Evolutionary conservation across 2,888 invertebrate species (phyloP).

Genomic region (Standfussiana lucernea): DNA sequence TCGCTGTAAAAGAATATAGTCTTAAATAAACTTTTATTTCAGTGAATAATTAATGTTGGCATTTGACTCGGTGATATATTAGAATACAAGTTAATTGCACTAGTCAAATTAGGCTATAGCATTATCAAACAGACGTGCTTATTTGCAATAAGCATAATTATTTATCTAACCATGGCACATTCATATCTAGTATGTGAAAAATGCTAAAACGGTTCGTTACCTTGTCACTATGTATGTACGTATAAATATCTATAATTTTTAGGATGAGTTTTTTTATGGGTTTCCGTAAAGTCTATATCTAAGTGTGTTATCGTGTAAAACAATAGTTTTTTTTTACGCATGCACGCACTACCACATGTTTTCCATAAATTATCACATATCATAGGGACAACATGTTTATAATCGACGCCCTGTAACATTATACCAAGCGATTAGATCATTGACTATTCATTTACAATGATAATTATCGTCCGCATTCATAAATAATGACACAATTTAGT

Average conservation of each 20-base stretch:
- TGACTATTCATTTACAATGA: conserved; percentile 35
- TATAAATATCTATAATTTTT: not conserved
- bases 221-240: not conserved
- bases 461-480: conserved; percentile 47
- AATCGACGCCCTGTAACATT: conserved; percentile 38
- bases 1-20: conserved; percentile 13
- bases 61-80: not conserved
- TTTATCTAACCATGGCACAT: conserved; percentile 24
- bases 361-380: conserved; percentile 19
- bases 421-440: conserved; percentile 38
- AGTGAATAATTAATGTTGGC: not conserved
- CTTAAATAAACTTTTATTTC: conserved; percentile 6
- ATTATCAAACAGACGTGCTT: conserved; percentile 17
- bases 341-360: conserved; percentile 24
- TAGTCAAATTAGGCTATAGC: conserved; percentile 3
- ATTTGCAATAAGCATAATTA: conserved; percentile 8
- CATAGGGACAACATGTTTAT: conserved; percentile 31
- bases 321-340: conserved; percentile 12
- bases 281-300: not conserved
- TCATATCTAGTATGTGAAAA: conserved; percentile 19
- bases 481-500: conserved; percentile 62
- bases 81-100: conserved; percentile 4
- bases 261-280: not conserved
- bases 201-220: not conserved
- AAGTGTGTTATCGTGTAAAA: conserved; percentile 1